These are phyloP conservation scores for Cinara cedri DNA, from an alignment of 2,888 invertebrate species.

Conservation along the genomic window DNA sequence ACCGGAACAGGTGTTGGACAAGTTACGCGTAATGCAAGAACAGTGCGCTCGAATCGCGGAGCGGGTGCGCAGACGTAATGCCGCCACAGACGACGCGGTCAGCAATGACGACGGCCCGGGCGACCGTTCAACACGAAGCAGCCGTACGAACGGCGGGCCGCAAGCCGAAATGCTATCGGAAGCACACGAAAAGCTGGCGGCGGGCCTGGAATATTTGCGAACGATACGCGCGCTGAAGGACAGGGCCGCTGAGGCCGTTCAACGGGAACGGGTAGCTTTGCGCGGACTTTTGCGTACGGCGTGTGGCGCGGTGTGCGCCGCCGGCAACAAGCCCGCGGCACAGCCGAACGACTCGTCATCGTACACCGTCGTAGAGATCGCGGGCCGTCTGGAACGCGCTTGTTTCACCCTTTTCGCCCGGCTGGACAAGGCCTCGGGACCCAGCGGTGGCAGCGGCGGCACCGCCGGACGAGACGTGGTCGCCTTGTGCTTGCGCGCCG, in stretches of 20 bases:
- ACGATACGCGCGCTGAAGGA: not conserved
- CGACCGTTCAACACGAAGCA: not conserved
- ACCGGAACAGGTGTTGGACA: constrained; percentile 24
- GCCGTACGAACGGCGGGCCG: not conserved
- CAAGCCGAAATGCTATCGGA: not conserved
- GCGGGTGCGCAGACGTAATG: constrained; percentile 33
- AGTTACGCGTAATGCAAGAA: constrained; percentile 18
- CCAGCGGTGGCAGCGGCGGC: not conserved
- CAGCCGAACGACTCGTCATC: not conserved
- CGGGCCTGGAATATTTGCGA: not conserved
- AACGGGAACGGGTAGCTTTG: not conserved
- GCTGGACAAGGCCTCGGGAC: not conserved
- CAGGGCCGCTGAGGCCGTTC: not conserved
- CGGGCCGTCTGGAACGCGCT: constrained; percentile 9
- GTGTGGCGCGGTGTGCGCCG: constrained; percentile 14
- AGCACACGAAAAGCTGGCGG: not conserved
- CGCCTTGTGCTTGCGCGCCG: constrained; percentile 20
- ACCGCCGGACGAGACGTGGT: constrained; percentile 7
- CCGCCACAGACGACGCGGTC: not conserved
- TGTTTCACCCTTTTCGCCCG: constrained; percentile 37
- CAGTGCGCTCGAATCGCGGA: constrained; percentile 44
- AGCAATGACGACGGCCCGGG: not conserved
- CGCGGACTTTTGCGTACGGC: not conserved
- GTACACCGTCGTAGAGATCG: constrained; percentile 6
- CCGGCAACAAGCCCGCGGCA: not conserved